These are phyloP conservation scores for Marmota flaviventris DNA, from an alignment of 2,113 vertebrate genomes.

Conservation along the genomic window DNA sequence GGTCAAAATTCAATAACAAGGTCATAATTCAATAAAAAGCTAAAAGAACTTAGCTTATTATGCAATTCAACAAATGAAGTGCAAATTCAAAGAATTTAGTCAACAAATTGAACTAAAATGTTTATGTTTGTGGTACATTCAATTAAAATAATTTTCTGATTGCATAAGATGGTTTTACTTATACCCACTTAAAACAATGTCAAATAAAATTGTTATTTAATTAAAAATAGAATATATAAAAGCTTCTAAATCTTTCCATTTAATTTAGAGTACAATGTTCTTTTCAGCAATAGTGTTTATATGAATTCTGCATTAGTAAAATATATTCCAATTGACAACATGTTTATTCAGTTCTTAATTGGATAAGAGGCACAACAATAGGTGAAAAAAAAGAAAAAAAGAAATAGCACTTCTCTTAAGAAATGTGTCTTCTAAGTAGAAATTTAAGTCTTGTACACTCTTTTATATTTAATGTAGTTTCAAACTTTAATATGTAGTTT, in stretches of 20 bases:
- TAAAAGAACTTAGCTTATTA: conserved; percentile 35
- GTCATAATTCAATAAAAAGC: background rate
- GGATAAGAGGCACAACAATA: background rate
- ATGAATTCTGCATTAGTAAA: conserved; percentile 15
- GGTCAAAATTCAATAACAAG: background rate
- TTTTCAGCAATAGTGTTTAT: background rate
- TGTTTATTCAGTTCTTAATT: background rate
- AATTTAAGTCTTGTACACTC: background rate
- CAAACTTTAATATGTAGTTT: background rate
- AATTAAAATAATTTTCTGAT: background rate
- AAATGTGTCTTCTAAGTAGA: background rate
- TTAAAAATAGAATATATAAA: background rate
- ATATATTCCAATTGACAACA: background rate
- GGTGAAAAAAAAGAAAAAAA: background rate
- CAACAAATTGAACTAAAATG: background rate
- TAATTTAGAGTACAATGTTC: background rate
- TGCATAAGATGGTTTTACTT: background rate
- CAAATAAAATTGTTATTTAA: conserved; percentile 16
- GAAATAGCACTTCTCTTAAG: background rate
- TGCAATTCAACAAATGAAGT: conserved; percentile 21
- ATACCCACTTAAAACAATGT: conserved; percentile 6
- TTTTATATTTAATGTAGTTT: conserved; percentile 36
- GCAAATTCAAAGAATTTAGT: background rate
- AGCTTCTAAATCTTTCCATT: background rate
- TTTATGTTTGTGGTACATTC: conserved; percentile 6